A percentile compares a stretch with the other conserved stretches of the same genome.
phyloP scores from a whole-genome alignment of 2,113 vertebrate genomes.

The Herpailurus yagouaroundi region DNA sequence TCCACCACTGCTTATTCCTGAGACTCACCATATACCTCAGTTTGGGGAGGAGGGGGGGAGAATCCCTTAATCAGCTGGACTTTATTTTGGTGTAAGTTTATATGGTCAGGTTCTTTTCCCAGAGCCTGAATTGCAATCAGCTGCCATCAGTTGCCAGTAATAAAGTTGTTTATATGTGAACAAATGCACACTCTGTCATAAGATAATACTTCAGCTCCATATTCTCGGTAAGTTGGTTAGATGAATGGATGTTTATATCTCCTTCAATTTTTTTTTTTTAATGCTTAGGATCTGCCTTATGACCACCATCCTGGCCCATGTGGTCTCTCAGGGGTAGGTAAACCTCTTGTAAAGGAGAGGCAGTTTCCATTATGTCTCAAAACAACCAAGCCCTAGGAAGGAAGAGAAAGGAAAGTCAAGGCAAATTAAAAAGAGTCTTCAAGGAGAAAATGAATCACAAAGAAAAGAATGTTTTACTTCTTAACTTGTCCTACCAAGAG shows the following conservation, averaged over 20 bases:
- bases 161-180: background rate
- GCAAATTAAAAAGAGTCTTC: background rate
- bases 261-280: background rate
- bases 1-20: background rate
- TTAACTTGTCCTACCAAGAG: background rate
- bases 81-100: background rate
- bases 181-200: background rate
- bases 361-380: background rate
- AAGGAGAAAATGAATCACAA: background rate
- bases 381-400: background rate
- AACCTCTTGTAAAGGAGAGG: background rate
- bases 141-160: background rate
- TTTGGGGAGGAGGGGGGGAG: background rate
- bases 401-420: background rate
- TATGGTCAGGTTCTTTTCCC: background rate
- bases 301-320: background rate
- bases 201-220: background rate
- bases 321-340: background rate
- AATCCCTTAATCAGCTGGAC: background rate
- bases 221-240: background rate
- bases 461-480: background rate
- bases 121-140: background rate
- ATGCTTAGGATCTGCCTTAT: background rate
- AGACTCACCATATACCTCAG: background rate
- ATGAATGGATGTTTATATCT: background rate